Conservation (phyloP, 1,140 invertebrate genomes). For the Nylanderia fulva region DNA sequence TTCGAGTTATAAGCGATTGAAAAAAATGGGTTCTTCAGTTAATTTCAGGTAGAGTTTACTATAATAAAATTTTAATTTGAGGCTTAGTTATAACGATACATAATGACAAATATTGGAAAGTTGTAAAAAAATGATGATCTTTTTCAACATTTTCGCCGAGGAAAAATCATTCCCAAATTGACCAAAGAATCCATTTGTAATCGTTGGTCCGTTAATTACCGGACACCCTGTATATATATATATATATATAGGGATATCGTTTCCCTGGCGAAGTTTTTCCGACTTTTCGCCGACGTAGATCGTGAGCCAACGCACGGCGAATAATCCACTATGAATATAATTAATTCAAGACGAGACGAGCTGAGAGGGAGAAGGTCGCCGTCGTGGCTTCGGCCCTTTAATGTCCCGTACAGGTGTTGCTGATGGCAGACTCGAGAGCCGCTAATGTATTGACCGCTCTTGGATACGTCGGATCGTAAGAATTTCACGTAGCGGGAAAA, state of each 20-base stretch:
- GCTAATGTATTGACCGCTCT: slow-evolving; percentile 60
- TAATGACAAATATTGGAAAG: too few relatives aligned
- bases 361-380: slow-evolving; percentile 5
- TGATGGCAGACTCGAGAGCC: slow-evolving; percentile 42
- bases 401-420: slow-evolving; percentile 62
- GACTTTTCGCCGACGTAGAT: slow-evolving; percentile 32
- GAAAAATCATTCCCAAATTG: too few relatives aligned
- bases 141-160: too few relatives aligned
- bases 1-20: too few relatives aligned
- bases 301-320: slow-evolving; percentile 15
- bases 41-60: too few relatives aligned
- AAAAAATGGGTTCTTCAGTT: too few relatives aligned
- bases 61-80: too few relatives aligned
- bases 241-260: not conserved
- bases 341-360: slow-evolving; percentile 59
- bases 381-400: slow-evolving; percentile 55
- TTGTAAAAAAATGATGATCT: too few relatives aligned
- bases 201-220: too few relatives aligned
- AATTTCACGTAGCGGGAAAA: slow-evolving; percentile 31
- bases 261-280: not conserved
- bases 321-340: slow-evolving; percentile 61
- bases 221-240: too few relatives aligned
- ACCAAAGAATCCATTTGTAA: too few relatives aligned
- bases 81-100: too few relatives aligned
- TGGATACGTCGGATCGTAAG: slow-evolving; percentile 47